Conservation (phyloP, 2,113 vertebrate species). For the Henicopernis longicauda region DNA sequence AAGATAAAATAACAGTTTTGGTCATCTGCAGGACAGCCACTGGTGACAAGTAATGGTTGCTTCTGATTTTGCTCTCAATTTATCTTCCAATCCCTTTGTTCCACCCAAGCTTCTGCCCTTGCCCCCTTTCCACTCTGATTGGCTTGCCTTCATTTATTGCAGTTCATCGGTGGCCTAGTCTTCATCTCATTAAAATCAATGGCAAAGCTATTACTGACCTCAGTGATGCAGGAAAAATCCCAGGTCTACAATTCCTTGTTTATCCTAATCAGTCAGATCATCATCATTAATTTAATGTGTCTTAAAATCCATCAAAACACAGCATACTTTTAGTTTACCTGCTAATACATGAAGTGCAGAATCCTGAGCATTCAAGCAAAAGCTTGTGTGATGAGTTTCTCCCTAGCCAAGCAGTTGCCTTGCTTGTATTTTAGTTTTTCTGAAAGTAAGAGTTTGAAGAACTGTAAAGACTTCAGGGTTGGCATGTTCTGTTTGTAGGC, state of each 20-base stretch:
- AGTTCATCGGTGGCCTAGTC: neutral
- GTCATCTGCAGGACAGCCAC: neutral
- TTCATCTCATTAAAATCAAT: constrained; percentile 1
- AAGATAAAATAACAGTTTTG: neutral
- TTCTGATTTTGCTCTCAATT: neutral
- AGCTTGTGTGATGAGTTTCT: neutral
- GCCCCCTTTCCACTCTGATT: neutral
- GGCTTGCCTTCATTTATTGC: neutral
- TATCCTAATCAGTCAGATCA: constrained; percentile 5
- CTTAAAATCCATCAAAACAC: constrained; percentile 20
- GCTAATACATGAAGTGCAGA: neutral
- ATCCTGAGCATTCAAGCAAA: neutral
- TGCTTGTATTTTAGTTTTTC: neutral
- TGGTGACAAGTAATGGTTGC: neutral
- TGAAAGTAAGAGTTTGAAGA: neutral
- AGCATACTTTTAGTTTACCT: neutral
- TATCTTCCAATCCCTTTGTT: neutral
- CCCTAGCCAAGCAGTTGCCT: neutral
- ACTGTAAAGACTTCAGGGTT: neutral
- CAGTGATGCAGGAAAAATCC: neutral
- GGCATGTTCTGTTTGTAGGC: neutral
- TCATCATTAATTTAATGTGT: neutral
- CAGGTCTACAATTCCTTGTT: neutral
- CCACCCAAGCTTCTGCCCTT: neutral
- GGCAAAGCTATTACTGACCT: neutral